phyloP scores from a whole-genome alignment of 92 coral and sea anemone species.

The Bergia sp. region DNA sequence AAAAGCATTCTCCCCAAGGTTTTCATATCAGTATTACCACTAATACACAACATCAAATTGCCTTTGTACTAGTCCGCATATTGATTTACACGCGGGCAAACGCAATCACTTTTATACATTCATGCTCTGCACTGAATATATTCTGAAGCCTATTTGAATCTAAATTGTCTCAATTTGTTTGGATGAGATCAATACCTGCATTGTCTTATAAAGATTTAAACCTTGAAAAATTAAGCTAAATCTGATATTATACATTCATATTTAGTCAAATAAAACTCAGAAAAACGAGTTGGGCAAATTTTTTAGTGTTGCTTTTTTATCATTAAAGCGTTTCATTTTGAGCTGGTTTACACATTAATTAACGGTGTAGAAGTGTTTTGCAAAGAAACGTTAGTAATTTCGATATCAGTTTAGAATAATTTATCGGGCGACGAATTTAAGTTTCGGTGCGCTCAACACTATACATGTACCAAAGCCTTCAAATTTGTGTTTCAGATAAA shows the following conservation, averaged over 20 bases:
- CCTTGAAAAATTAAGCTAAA: not conserved
- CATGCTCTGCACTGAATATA: not conserved
- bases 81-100: not conserved
- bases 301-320: not conserved
- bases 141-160: not conserved
- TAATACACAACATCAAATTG: not conserved
- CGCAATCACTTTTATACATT: not conserved
- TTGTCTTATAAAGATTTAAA: not conserved
- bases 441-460: not conserved
- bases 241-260: not conserved
- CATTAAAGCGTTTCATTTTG: conserved; percentile 19
- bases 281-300: not conserved
- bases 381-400: conserved; percentile 3
- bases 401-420: not conserved
- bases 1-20: not conserved
- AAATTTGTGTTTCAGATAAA: not conserved
- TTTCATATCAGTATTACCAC: not conserved
- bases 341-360: conserved; percentile 38
- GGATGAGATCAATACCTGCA: not conserved
- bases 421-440: not conserved
- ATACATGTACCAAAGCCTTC: not conserved
- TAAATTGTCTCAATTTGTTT: conserved; percentile 14
- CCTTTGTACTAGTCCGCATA: not conserved
- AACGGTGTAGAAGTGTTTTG: conserved; percentile 29
- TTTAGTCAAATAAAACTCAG: not conserved